Conservation (phyloP, 1,140 invertebrate species). For the Sycobia sp. region DNA sequence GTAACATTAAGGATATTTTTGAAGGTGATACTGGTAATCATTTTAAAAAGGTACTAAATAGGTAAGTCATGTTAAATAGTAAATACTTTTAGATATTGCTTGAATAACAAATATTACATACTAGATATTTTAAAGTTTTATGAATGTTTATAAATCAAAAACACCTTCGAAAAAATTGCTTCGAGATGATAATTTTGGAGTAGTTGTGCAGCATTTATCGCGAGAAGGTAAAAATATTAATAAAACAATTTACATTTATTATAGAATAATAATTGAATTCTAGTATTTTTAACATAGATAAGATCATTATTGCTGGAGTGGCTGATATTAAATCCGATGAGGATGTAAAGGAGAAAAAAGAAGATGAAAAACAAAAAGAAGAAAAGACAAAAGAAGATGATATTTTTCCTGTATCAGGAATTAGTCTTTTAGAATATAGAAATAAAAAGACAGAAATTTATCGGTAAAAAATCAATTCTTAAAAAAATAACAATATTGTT, state of each 20-base stretch:
- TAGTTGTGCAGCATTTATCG: constrained; percentile 52
- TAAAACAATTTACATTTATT: constrained; percentile 3
- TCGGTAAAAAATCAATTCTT: constrained; percentile 47
- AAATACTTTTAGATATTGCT: not conserved
- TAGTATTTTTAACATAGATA: constrained; percentile 52
- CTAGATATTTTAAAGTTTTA: constrained; percentile 48
- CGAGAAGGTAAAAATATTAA: constrained; percentile 44
- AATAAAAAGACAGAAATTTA: constrained; percentile 60
- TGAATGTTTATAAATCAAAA: constrained; percentile 47
- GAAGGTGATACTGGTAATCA: constrained; percentile 66
- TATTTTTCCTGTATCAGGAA: constrained; percentile 62
- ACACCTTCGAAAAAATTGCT: constrained; percentile 44
- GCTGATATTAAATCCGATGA: constrained; percentile 47
- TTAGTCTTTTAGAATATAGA: constrained; percentile 64
- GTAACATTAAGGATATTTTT: constrained; percentile 66
- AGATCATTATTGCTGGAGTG: constrained; percentile 65
- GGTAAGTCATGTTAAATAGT: constrained; percentile 49
- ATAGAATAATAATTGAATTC: constrained; percentile 12
- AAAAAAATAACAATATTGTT: not conserved
- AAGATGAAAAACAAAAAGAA: too few relatives aligned
- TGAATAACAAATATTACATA: not conserved
- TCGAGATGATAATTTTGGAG: constrained; percentile 51
- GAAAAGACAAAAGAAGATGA: too few relatives aligned
- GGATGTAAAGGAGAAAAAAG: constrained; percentile 49
- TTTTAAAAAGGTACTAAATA: constrained; percentile 62